phyloP scores from a whole-genome alignment of 2,888 invertebrate genomes.

The Pseudococcus jackbeardsleyi region DNA sequence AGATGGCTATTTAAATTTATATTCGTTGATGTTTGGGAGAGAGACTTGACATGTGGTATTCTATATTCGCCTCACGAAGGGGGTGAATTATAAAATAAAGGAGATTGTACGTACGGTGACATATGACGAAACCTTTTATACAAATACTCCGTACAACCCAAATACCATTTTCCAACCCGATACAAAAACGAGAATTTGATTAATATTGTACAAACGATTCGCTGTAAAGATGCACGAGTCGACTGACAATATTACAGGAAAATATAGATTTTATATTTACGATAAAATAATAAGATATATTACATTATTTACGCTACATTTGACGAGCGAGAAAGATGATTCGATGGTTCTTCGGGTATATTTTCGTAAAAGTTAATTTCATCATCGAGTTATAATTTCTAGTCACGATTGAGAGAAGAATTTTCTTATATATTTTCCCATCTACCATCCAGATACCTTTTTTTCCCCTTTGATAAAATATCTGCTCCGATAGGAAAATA shows the following conservation, averaged over 20 bases:
- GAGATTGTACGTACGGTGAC: too few relatives aligned
- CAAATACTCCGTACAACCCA: not conserved
- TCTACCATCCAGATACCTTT: not conserved
- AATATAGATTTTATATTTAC: not conserved
- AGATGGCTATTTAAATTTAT: constrained; percentile 18
- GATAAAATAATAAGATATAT: not conserved
- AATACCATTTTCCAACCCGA: not conserved
- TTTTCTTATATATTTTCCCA: not conserved
- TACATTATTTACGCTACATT: not conserved
- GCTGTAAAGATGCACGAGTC: not conserved
- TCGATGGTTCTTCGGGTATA: not conserved
- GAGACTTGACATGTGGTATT: not conserved
- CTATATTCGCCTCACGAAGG: not conserved
- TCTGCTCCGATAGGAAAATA: not conserved
- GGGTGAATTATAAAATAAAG: too few relatives aligned
- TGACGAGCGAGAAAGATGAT: not conserved
- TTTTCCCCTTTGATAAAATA: not conserved
- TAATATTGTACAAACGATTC: not conserved
- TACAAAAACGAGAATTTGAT: not conserved
- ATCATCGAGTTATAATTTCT: not conserved
- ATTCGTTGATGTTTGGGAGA: not conserved
- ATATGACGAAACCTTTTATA: too few relatives aligned
- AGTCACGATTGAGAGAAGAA: not conserved
- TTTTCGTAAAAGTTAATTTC: not conserved
- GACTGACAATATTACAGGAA: not conserved